These are phyloP conservation scores for Axea sp. DNA, from an alignment of 2,888 invertebrate genomes.

Conservation along the genomic window DNA sequence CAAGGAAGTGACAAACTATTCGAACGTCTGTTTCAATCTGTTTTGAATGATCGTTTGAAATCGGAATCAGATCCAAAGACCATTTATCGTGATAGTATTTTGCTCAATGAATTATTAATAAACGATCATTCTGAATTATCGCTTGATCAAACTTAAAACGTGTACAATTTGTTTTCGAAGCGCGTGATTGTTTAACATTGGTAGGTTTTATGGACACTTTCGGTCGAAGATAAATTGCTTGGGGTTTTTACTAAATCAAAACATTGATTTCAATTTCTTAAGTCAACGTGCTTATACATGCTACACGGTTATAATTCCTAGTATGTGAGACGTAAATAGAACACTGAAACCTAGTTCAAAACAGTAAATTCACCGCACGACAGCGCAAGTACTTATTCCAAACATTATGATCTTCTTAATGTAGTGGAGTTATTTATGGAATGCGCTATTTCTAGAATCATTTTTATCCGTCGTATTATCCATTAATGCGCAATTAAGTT, in stretches of 20 bases:
- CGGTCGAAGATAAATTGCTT: too few relatives aligned
- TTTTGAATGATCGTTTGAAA: too few relatives aligned
- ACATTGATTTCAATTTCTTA: slow-evolving; percentile 31
- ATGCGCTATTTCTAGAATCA: slow-evolving; percentile 20
- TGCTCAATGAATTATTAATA: slow-evolving; percentile 11
- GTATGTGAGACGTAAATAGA: slow-evolving; percentile 48
- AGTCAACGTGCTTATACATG: slow-evolving; percentile 38
- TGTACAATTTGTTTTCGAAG: slow-evolving; percentile 11
- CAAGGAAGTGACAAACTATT: too few relatives aligned
- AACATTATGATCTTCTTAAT: slow-evolving; percentile 53
- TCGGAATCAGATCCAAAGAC: too few relatives aligned
- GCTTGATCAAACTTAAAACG: slow-evolving; percentile 7
- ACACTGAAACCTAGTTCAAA: slow-evolving; percentile 42
- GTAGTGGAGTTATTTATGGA: slow-evolving; percentile 39
- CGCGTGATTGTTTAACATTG: slow-evolving; percentile 7
- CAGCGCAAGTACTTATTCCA: slow-evolving; percentile 41
- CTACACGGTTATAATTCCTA: slow-evolving; percentile 34
- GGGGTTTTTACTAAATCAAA: slow-evolving; percentile 33
- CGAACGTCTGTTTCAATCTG: too few relatives aligned
- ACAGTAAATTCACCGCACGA: slow-evolving; percentile 51
- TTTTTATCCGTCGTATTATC: slow-evolving; percentile 2
- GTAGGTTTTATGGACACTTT: too few relatives aligned
- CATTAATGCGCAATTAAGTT: not conserved
- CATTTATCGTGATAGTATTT: slow-evolving; percentile 4
- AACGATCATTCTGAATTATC: slow-evolving; percentile 2